Evolutionary conservation across 2,888 invertebrate species (phyloP), one percentile per base, ranked within the genome.

Genomic region (Pogonocherus hispidulus): DNA sequence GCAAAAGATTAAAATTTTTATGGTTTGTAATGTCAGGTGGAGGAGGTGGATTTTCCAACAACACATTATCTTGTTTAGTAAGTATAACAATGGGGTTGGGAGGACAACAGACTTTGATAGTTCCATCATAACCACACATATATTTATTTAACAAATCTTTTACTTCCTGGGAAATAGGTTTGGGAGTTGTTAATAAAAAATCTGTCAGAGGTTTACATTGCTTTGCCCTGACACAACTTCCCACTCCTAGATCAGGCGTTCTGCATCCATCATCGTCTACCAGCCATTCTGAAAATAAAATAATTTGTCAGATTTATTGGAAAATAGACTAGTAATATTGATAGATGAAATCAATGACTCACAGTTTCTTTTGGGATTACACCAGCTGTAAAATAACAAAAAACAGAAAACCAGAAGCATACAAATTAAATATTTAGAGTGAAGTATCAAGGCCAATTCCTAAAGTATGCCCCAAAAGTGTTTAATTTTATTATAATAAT

Each of bases 81-180:
- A 5, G 9, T 46, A 32, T n/a, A 16, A 11, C 16, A 14, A 76
- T 72, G n/a, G 75, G 72, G 6, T 62, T 63, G 2, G 67, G 82
- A 0, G 88, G 87, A 75, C 90, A 90, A 80, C 90, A 90, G 16
- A 91, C 87, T 84, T 88, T 85, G 1, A 88, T 86, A 18, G 73
- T 66, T 1, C 83, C 83, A 16, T 83, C 80, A 60, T 80, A 84
- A 14, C 87, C 87, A 72, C 88, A 88, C 9, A 77, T 76, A 62
- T 78, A 80, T 2, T 70, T 49, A 51, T 78, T 74, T 3, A 80
- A 32, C 18, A 67, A 54, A 4, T 68, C 46, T 6, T 67, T 55
- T 6, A 76, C 70, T 16, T 69, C 23, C 3, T 70, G 60, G 0
- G 78, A 66, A 49, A 80, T 49, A 5, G 81, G 80, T 51, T 72